A percentile compares a stretch with the other conserved stretches of the same genome.
Evolutionary conservation across 2,797 vertebrate species (phyloP).

Genomic region (Rhynchotus rufescens): DNA sequence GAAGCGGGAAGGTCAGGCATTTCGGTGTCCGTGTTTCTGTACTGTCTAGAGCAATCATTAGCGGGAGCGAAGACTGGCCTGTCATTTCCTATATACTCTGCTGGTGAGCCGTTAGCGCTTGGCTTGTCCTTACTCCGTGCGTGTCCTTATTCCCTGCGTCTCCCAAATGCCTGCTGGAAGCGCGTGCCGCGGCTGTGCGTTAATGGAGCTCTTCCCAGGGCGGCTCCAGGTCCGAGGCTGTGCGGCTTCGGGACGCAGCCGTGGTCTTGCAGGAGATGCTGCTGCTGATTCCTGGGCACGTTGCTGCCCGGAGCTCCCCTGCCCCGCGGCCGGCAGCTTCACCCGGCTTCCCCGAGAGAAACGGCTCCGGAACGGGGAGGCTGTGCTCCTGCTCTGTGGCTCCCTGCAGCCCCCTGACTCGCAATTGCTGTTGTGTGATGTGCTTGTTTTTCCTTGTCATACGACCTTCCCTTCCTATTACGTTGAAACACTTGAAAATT

Average conservation of each 20-base stretch:
- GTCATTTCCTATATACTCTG: background rate
- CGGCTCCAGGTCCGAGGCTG: too few species aligned
- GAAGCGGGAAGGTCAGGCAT: background rate
- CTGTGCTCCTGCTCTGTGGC: background rate
- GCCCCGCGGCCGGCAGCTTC: background rate
- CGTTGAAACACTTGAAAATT: background rate
- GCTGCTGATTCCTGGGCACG: background rate
- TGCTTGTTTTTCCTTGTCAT: too few species aligned
- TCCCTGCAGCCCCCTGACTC: background rate
- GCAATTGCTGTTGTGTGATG: background rate
- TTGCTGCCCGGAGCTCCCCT: background rate
- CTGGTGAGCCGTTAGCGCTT: background rate
- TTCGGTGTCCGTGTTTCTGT: background rate
- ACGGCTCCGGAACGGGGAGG: background rate
- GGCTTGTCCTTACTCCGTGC: background rate
- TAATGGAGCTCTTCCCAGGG: background rate
- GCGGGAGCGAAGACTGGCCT: conserved; percentile 5
- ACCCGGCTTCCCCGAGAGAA: background rate
- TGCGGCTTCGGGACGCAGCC: too few species aligned
- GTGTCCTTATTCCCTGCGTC: background rate
- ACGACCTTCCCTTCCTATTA: background rate
- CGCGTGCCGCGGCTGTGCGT: too few species aligned
- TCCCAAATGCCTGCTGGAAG: too few species aligned
- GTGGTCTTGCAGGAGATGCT: background rate
- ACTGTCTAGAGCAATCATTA: background rate